phyloP scores from a whole-genome alignment of 2,888 invertebrate species.

The Aspidiotus destructor region DNA sequence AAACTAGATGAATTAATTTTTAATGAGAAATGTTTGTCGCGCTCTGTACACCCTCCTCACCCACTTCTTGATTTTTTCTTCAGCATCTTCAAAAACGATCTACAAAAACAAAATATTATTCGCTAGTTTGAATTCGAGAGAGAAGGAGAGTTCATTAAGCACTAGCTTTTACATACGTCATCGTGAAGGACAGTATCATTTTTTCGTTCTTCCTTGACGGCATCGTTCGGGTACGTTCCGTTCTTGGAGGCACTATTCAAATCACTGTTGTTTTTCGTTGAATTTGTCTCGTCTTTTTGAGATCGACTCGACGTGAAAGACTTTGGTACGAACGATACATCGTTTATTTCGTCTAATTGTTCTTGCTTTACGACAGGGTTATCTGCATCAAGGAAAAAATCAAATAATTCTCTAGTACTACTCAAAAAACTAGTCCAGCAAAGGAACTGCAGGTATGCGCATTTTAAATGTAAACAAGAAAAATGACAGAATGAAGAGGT shows the following conservation, averaged over 20 bases:
- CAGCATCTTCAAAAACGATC: conserved; percentile 23
- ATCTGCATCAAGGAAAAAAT: conserved; percentile 4
- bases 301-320: conserved; percentile 17
- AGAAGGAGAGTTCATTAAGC: neutral
- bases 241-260: neutral
- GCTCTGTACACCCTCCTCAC: conserved; percentile 7
- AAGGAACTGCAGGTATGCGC: no score
- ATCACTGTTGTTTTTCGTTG: neutral
- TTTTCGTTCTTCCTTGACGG: conserved; percentile 1
- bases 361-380: conserved; percentile 23
- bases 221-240: no score
- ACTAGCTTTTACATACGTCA: conserved; percentile 10
- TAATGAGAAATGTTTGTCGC: conserved; percentile 10
- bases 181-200: conserved; percentile 31
- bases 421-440: no score
- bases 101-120: neutral
- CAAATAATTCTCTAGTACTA: no score
- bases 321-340: conserved; percentile 16
- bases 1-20: no score
- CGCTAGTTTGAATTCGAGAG: neutral
- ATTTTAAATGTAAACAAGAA: no score
- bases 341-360: conserved; percentile 22
- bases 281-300: neutral
- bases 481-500: no score
- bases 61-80: conserved; percentile 24